Conservation (phyloP, 2,888 invertebrate species). For the Bursaphelenchus okinawaensis region DNA sequence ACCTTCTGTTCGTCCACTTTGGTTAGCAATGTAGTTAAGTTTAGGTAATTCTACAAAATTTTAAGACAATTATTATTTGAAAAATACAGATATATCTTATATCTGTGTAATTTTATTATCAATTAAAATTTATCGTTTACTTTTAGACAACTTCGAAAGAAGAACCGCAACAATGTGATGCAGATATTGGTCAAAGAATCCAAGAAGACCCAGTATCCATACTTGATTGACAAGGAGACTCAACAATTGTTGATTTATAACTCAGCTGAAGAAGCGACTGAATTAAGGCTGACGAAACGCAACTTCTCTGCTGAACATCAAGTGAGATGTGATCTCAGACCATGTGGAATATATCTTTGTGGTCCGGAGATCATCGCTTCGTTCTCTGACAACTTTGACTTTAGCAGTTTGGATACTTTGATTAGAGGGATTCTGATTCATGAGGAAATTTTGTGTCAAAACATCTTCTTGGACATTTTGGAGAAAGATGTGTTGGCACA, state of each 20-base stretch:
- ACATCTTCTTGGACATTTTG: conserved; percentile 45
- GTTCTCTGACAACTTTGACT: conserved; percentile 53
- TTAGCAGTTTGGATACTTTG: conserved; percentile 41
- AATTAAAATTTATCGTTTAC: neutral
- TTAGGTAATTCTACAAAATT: conserved; percentile 23
- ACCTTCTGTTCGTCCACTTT: conserved; percentile 34
- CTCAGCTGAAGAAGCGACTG: conserved; percentile 3
- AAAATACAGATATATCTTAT: too few species aligned
- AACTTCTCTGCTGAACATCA: conserved; percentile 19
- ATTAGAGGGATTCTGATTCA: conserved; percentile 47
- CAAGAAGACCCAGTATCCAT: neutral
- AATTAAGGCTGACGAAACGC: conserved; percentile 5
- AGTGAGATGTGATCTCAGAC: conserved; percentile 41
- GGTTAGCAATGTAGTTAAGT: conserved; percentile 28
- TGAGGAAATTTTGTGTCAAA: conserved; percentile 46
- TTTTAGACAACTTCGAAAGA: conserved; percentile 8
- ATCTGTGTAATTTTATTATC: neutral
- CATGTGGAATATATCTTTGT: conserved; percentile 44
- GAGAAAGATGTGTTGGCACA: conserved; percentile 27
- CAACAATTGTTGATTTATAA: conserved; percentile 33
- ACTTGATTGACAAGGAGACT: conserved; percentile 27
- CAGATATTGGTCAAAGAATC: conserved; percentile 31
- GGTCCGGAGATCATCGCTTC: conserved; percentile 37
- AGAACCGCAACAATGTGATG: conserved; percentile 38
- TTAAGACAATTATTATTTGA: neutral